phyloP scores from a whole-genome alignment of 2,888 invertebrate species.

The Pelosia muscerda region DNA sequence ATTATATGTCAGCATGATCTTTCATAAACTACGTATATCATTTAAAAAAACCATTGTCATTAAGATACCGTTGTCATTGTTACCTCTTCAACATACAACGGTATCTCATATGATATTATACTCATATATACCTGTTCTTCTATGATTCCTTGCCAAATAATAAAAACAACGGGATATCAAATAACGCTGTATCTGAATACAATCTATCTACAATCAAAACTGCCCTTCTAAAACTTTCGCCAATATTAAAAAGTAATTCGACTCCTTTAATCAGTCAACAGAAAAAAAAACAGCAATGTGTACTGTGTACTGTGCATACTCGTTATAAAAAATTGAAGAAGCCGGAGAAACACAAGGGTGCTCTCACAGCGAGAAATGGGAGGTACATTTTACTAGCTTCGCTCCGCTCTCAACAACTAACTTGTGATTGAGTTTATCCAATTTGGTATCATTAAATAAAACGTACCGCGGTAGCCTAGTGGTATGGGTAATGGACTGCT shows the following conservation, averaged over 20 bases:
- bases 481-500: too few species aligned
- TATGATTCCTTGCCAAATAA: not conserved
- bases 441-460: not conserved
- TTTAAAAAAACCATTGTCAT: not conserved
- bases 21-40: not conserved
- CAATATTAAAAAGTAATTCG: constrained; percentile 33
- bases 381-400: not conserved
- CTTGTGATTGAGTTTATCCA: not conserved
- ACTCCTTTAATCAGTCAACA: constrained; percentile 52
- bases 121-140: not conserved
- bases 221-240: constrained; percentile 13
- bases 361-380: constrained; percentile 45
- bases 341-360: constrained; percentile 51
- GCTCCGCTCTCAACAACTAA: not conserved
- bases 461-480: too few species aligned
- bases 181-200: constrained; percentile 10
- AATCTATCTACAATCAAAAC: constrained; percentile 6
- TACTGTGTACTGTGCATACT: constrained; percentile 46
- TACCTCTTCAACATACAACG: too few species aligned
- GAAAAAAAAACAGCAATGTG: constrained; percentile 39
- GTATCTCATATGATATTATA: too few species aligned
- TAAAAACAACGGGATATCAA: constrained; percentile 22
- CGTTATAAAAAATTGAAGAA: constrained; percentile 62
- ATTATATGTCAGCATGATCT: not conserved
- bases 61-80: not conserved